Evolutionary conservation across 2,113 vertebrate genomes (phyloP).

Genomic region (Apodemus speciosus): DNA sequence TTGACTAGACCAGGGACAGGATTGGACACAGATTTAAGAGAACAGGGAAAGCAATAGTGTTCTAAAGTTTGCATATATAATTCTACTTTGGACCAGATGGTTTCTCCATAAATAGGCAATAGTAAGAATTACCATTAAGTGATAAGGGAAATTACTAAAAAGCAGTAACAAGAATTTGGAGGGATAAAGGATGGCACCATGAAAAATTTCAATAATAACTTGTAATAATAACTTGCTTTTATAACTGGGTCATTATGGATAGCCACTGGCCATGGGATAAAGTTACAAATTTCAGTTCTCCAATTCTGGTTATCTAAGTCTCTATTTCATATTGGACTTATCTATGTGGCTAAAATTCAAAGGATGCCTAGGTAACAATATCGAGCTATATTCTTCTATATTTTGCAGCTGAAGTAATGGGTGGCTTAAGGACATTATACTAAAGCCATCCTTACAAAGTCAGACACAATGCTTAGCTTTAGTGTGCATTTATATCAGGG

Average conservation of each 20-base stretch:
- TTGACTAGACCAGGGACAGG: slow-evolving; percentile 75
- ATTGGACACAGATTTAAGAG: slow-evolving; percentile 81
- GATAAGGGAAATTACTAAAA: slow-evolving; percentile 64
- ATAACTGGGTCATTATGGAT: slow-evolving; percentile 60
- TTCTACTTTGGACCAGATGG: slow-evolving; percentile 72
- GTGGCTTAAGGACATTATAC: slow-evolving; percentile 66
- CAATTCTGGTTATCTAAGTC: slow-evolving; percentile 67
- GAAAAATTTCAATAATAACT: slow-evolving; percentile 60
- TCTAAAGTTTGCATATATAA: slow-evolving; percentile 83
- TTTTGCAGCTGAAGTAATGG: slow-evolving; percentile 66
- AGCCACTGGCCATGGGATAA: slow-evolving; percentile 63
- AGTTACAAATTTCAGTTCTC: slow-evolving; percentile 74
- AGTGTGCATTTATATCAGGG: slow-evolving; percentile 44
- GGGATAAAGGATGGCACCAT: slow-evolving; percentile 68
- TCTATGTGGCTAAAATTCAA: slow-evolving; percentile 41
- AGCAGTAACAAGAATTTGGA: slow-evolving; percentile 69
- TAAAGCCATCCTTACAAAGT: slow-evolving; percentile 52
- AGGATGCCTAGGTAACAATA: neutral
- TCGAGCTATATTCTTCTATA: slow-evolving; percentile 24
- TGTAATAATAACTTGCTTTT: slow-evolving; percentile 57
- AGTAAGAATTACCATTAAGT: slow-evolving; percentile 66
- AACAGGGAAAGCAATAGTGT: slow-evolving; percentile 79
- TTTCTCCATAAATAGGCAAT: slow-evolving; percentile 73
- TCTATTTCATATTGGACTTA: slow-evolving; percentile 51
- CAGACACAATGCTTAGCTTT: slow-evolving; percentile 60